These are phyloP conservation scores for Camponotus vicinus DNA, from an alignment of 1,140 invertebrate species.

Conservation along the genomic window DNA sequence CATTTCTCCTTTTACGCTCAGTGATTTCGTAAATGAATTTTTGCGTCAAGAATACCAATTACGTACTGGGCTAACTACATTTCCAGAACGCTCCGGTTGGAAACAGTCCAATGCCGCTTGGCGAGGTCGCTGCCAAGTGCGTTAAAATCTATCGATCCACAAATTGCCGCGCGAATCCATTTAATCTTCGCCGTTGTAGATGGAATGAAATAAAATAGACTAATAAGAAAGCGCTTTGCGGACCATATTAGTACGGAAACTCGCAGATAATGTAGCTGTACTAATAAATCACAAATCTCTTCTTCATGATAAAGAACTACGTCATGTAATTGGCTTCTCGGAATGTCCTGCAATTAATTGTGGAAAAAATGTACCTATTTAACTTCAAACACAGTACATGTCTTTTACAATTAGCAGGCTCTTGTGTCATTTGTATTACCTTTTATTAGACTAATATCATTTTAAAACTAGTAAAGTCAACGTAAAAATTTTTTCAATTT, in stretches of 20 bases:
- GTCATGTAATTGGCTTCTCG: neutral
- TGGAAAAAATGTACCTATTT: neutral
- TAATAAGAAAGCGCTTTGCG: constrained; percentile 49
- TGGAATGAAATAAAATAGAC: constrained; percentile 64
- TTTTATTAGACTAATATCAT: neutral
- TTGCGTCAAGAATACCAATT: constrained; percentile 74
- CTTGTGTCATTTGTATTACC: neutral
- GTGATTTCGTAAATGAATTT: constrained; percentile 72
- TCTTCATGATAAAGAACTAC: neutral
- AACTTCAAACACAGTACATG: neutral
- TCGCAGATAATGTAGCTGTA: constrained; percentile 18
- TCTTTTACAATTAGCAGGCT: neutral
- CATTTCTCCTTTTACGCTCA: constrained; percentile 42
- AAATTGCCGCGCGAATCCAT: constrained; percentile 72
- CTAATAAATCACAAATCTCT: constrained; percentile 4
- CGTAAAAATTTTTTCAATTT: neutral
- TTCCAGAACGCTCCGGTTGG: constrained; percentile 61
- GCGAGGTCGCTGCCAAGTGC: constrained; percentile 71
- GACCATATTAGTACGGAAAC: constrained; percentile 49
- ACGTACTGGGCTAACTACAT: constrained; percentile 63
- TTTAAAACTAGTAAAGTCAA: neutral
- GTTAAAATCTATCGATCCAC: constrained; percentile 75
- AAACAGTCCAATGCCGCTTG: constrained; percentile 70
- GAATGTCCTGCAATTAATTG: neutral
- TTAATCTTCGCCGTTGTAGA: constrained; percentile 65